Evolutionary conservation across 2,113 vertebrate genomes (phyloP), one percentile per base, ranked within the genome.

Genomic region (Nansenia antarctica): DNA sequence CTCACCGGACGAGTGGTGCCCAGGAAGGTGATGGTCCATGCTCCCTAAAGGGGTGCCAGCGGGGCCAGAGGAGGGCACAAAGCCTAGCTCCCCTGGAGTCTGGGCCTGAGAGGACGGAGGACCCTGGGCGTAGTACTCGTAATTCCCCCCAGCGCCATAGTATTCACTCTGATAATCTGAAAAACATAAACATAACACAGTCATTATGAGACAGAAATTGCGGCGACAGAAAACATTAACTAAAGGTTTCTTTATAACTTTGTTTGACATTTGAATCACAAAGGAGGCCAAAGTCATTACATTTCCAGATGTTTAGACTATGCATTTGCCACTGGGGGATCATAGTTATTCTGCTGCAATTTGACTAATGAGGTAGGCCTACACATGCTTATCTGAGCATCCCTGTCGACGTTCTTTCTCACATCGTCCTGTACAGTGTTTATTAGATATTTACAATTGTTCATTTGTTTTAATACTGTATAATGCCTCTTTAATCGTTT

Each of bases 91-190:
- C 80, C 95, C 94, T 0, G 98, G 97, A 0, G 96, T 99, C 89
- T 98, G 98, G 1, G 95, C 96, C 86, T 96, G 97, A 9, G 96
- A 95, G 0, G 95, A 94, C 0, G 96, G 96, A 6, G 95, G 95
- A 42, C 95, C 96, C 91, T 98, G 97, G 1, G 94, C 93, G 86
- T 94, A 99, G 89, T 98, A 99, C 86, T 99, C 97, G 4, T 97
- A 99, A 83, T 96, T 98, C 88, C 95, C 92, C 63, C 95, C 96
- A 14, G 95, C 92, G 49, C 94, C 92, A 14, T 99, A 99, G 87
- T 97, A 99, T 80, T 99, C 98, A 66, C 92, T 93, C 77, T 96
- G 95, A 84, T 98, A 99, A 89, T 99, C 98, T 99, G 87, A 0
- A 70, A n/a, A 75, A 12, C 35, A 67, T 12, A 3, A 45, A 26